Evolutionary conservation across 2,113 vertebrate genomes (phyloP).

Genomic region (Lycaon pictus): DNA sequence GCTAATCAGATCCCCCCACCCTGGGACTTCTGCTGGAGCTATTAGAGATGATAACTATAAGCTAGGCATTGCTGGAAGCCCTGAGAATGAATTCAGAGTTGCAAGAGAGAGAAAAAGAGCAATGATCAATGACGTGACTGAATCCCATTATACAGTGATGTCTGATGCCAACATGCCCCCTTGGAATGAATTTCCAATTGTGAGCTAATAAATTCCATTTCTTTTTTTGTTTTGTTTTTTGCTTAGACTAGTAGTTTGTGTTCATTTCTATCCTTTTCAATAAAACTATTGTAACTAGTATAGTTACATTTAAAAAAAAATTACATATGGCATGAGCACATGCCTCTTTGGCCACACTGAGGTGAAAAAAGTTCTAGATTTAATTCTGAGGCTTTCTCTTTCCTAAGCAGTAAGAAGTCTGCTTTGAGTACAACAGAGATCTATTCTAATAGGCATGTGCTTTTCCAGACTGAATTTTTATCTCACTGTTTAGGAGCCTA

Average conservation of each 20-base stretch:
- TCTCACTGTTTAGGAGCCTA: conserved; percentile 13
- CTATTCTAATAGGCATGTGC: neutral
- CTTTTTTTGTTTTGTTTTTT: neutral
- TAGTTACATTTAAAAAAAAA: neutral
- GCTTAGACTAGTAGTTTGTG: neutral
- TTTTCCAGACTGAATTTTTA: neutral
- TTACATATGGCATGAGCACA: neutral
- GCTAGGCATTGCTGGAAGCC: too few relatives aligned
- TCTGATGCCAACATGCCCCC: neutral
- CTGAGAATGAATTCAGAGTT: conserved; percentile 10
- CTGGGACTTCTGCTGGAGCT: neutral
- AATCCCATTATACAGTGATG: neutral
- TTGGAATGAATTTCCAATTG: neutral
- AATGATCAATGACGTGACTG: neutral
- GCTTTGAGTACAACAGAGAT: neutral
- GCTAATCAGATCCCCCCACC: neutral
- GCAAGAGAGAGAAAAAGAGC: neutral
- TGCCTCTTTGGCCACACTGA: neutral
- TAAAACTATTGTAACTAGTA: neutral
- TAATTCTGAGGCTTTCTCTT: neutral
- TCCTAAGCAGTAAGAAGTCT: neutral
- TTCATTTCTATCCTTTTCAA: conserved; percentile 2
- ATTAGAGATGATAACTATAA: neutral
- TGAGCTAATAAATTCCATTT: neutral
- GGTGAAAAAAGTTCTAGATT: neutral